Percentiles rank a stretch among this genome's conserved stretches.
Evolutionary conservation across 1,140 invertebrate genomes (phyloP).

Genomic region (Hetaerina americana): DNA sequence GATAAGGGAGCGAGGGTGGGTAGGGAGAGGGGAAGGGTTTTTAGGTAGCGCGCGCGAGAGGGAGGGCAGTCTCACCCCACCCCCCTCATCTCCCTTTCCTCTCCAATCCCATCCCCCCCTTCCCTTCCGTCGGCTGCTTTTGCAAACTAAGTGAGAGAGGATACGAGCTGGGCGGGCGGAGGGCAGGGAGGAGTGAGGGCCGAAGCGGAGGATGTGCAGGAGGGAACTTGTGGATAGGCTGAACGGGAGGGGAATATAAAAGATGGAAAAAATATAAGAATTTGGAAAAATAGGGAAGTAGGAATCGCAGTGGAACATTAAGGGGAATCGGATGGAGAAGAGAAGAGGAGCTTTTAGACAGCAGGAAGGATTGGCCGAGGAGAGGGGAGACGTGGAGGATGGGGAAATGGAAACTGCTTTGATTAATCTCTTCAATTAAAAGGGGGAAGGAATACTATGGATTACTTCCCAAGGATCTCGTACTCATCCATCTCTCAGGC

Average conservation of each 20-base stretch:
- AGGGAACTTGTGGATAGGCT: neutral
- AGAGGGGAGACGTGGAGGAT: neutral
- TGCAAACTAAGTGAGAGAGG: too few relatives aligned
- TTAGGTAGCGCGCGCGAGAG: neutral
- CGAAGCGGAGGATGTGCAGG: neutral
- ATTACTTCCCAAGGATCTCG: too few relatives aligned
- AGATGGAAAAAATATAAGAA: too few relatives aligned
- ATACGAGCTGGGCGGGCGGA: too few relatives aligned
- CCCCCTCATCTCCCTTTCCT: too few relatives aligned
- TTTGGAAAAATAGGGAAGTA: too few relatives aligned
- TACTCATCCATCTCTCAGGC: too few relatives aligned
- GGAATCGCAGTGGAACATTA: neutral
- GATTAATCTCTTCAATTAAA: constrained; percentile 1
- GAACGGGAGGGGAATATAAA: neutral
- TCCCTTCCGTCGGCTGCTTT: too few relatives aligned
- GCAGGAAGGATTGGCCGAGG: neutral
- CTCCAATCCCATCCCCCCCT: too few relatives aligned
- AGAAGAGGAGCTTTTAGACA: neutral
- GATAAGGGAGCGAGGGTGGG: neutral
- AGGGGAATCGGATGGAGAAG: neutral
- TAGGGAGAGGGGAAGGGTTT: neutral
- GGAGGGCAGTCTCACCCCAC: too few relatives aligned
- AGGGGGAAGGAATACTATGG: neutral
- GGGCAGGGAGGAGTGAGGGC: too few relatives aligned
- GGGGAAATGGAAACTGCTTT: neutral